Base-by-base conservation (phyloP, 1,140 invertebrate genomes). In the Bombus sylvicola region DNA sequence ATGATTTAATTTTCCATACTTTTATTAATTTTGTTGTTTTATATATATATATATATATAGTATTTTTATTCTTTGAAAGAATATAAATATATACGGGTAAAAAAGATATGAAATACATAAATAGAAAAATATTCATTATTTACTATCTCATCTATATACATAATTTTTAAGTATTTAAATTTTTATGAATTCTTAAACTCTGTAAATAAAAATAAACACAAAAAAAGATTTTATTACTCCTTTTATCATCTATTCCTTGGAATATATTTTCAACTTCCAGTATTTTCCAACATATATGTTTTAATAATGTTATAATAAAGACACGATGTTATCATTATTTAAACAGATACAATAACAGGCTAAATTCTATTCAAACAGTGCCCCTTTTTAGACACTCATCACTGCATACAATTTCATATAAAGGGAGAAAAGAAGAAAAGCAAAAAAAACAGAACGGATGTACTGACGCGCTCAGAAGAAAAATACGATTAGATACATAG, bases 401-500 rank as follows among this genome's bases (percentile, higher is more conserved):
- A 69, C 10, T 71, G 37, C 5, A 71, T 13, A 28, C 37, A 22
- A 6, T 39, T 39, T 22, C 34, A 34, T 25, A 22, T 18, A 68
- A 68, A 37, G 18, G 6, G 15, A 5, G 18, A 68, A 34, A 68
- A 34, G 4, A 59, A 25, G 12, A 25, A 62, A 25, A n/a, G 3
- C 15, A 22, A 69, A 37, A 37, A 68, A 68, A 68, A 31, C 12
- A 68, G 66, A 25, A 25, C 37, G 37, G 68, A 71, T 13, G 68
- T 25, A 25, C 25, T 71, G 68, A 39, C 12, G 13, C 10, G 25
- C 9, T 5, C 0, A 28, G 28, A 39, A 39, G 25, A 71, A 71
- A 39, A 71, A 71, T 37, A 39, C 68, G 68, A 71, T 71, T 71
- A 71, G 68, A 71, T 71, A 71, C 10, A 39, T 28, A 39, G 37